A percentile compares a stretch with the other conserved stretches of the same genome.
Conservation (phyloP, 2,113 vertebrate genomes). For the Carassius carassius region DNA sequence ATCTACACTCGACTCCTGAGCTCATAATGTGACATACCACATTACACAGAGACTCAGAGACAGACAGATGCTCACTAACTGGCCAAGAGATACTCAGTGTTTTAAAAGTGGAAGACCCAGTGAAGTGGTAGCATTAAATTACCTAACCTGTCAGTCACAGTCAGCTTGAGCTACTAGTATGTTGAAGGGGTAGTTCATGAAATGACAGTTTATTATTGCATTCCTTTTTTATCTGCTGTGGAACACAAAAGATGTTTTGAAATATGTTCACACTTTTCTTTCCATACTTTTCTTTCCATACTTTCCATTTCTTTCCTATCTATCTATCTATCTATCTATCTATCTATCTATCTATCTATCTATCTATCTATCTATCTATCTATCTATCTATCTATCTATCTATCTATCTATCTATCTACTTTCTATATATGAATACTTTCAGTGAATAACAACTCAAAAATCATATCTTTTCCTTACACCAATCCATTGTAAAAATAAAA, state of each 20-base stretch:
- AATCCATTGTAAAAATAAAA: neutral
- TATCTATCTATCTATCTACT: no score
- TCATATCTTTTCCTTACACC: neutral
- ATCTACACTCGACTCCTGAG: slow-evolving; percentile 50
- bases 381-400: no score
- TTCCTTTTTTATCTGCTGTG: slow-evolving; percentile 13
- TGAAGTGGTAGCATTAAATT: slow-evolving; percentile 44
- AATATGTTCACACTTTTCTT: neutral
- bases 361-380: no score
- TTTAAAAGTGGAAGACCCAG: slow-evolving; percentile 29
- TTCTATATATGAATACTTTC: neutral
- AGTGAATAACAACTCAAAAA: neutral
- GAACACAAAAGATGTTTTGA: neutral
- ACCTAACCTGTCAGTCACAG: slow-evolving; percentile 49
- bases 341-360: no score
- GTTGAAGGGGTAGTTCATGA: neutral
- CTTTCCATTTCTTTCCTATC: no score
- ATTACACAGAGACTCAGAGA: slow-evolving; percentile 38
- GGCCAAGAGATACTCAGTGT: slow-evolving; percentile 30
- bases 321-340: no score
- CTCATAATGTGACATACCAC: slow-evolving; percentile 45
- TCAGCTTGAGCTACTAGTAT: neutral
- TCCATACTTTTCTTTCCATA: no score
- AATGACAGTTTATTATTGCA: neutral
- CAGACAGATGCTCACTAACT: slow-evolving; percentile 41